Percentiles rank a stretch among this genome's conserved stretches.
phyloP scores from a whole-genome alignment of 2,888 invertebrate genomes.

The Drosophila mayaguana region DNA sequence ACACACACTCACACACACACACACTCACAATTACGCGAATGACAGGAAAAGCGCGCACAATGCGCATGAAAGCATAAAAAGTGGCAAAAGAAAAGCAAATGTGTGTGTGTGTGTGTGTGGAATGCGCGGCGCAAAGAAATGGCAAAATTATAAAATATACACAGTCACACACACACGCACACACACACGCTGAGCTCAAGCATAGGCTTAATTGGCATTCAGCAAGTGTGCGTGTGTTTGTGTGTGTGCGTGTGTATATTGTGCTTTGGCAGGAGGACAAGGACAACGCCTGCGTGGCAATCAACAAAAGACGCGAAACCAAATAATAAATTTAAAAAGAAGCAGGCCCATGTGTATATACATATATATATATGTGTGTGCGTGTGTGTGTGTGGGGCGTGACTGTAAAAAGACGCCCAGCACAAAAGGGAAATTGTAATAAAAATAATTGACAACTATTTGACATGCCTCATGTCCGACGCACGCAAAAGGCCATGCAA shows the following conservation, averaged over 20 bases:
- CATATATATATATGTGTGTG: background rate
- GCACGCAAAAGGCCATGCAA: slow-evolving; percentile 64
- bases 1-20: slow-evolving; percentile 3
- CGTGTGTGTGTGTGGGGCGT: slow-evolving; percentile 38
- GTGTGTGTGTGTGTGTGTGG: slow-evolving; percentile 50
- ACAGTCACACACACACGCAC: slow-evolving; percentile 7
- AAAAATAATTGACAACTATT: slow-evolving; percentile 81
- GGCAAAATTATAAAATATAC: slow-evolving; percentile 74
- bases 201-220: no score
- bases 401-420: slow-evolving; percentile 44
- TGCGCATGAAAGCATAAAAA: slow-evolving; percentile 76
- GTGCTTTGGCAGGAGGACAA: slow-evolving; percentile 10
- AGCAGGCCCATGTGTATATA: background rate
- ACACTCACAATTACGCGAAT: slow-evolving; percentile 72
- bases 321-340: slow-evolving; percentile 70
- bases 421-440: slow-evolving; percentile 77
- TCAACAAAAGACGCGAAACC: slow-evolving; percentile 73
- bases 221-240: slow-evolving; percentile 23
- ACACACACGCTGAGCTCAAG: no score
- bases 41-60: slow-evolving; percentile 76
- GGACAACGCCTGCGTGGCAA: slow-evolving; percentile 54
- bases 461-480: slow-evolving; percentile 81
- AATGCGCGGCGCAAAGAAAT: slow-evolving; percentile 63
- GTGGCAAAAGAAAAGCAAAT: slow-evolving; percentile 52
- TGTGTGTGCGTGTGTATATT: no score